These are phyloP conservation scores for Orthonyx spaldingii DNA, from an alignment of 2,113 vertebrate genomes.

Conservation along the genomic window DNA sequence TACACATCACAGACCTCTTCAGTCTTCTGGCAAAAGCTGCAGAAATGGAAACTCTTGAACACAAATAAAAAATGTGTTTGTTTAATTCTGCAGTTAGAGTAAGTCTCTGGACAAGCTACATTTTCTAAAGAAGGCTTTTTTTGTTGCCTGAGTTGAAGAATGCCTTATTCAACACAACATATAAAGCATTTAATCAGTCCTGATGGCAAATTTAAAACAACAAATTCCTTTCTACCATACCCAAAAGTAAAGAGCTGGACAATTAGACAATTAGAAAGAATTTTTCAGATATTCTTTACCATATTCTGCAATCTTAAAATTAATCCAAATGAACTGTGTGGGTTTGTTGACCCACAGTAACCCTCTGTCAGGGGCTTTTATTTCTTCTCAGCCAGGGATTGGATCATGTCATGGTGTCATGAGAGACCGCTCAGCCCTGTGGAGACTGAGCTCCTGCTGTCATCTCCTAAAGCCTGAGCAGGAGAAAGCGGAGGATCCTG, in stretches of 20 bases:
- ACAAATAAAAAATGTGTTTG: neutral
- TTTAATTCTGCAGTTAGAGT: constrained; percentile 1
- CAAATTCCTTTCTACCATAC: neutral
- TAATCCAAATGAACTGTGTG: neutral
- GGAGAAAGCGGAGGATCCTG: neutral
- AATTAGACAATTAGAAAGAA: neutral
- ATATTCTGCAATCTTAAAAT: neutral
- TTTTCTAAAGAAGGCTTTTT: neutral
- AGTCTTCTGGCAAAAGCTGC: constrained; percentile 11
- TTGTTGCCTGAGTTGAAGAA: neutral
- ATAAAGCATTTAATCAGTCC: neutral
- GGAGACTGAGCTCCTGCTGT: fast-evolving
- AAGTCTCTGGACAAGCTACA: neutral
- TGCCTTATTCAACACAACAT: neutral
- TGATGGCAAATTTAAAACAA: neutral
- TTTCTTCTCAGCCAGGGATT: neutral
- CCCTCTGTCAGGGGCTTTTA: neutral
- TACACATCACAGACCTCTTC: neutral
- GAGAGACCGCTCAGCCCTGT: neutral
- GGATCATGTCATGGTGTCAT: neutral
- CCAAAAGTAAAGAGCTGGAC: neutral
- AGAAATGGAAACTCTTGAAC: neutral
- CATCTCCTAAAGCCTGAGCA: neutral
- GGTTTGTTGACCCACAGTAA: neutral
- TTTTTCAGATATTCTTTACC: neutral